These are phyloP conservation scores for Melinaea marsaeus DNA, from an alignment of 2,888 invertebrate species.

Conservation along the genomic window DNA sequence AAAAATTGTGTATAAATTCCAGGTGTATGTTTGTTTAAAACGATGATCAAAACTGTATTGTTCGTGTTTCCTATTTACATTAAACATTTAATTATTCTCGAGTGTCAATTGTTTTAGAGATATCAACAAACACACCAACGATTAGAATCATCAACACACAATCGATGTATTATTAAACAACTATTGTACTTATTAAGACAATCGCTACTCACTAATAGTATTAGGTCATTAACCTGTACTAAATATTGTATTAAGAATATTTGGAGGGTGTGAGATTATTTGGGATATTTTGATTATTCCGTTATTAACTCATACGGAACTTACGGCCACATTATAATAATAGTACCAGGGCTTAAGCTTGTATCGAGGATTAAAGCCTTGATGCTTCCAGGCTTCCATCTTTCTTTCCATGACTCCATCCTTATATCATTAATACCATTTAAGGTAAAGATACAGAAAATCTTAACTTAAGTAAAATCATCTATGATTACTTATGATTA, in stretches of 20 bases:
- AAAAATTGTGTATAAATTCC: constrained; percentile 21
- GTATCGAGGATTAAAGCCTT: background rate
- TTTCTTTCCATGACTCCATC: background rate
- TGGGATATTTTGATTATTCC: background rate
- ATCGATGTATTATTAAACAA: constrained; percentile 1
- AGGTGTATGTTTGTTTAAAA: constrained; percentile 1
- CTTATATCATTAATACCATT: background rate
- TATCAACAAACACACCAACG: background rate
- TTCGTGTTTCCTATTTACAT: background rate
- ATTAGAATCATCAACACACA: background rate
- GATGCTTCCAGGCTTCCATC: background rate
- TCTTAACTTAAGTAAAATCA: no score
- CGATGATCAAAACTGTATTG: background rate
- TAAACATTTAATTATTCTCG: background rate
- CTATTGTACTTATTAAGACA: background rate
- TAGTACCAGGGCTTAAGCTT: constrained; percentile 11
- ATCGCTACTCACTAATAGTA: background rate
- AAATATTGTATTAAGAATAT: background rate
- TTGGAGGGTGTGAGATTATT: background rate
- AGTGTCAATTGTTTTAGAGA: constrained; percentile 2
- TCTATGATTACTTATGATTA: no score
- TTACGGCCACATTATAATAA: constrained; percentile 9
- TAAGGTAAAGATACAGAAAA: no score
- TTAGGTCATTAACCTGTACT: background rate
- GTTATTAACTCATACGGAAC: background rate